Base-by-base conservation (phyloP, 2,888 invertebrate species). In the Pollenia labialis region DNA sequence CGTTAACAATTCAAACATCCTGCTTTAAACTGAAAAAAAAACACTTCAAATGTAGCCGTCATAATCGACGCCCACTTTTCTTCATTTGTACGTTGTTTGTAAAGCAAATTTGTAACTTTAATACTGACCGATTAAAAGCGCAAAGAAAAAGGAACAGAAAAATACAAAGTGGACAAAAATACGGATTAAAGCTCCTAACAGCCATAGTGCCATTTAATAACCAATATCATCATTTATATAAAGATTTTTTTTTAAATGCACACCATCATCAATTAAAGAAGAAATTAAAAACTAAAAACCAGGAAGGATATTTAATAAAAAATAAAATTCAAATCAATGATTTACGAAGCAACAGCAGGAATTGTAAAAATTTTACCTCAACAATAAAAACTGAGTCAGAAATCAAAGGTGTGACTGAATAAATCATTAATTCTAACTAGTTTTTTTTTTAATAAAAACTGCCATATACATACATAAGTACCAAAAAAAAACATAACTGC, bases 11-110 rank as follows among this genome's bases (percentile, higher is more conserved):
- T 77, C 12, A 60, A 64, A 72, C 77, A 81, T 85, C 81, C 85
- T 75, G 81, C 77, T 85, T 62, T 42, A 50, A 68, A 50, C 18
- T 18, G 40, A 44, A 23, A 60, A 52, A 82, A 23, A 64, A 12
- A 48, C 40, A 50, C 83, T 60, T 83, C 76, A 87, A 87, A 87
- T 83, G 81, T 76, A 71, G 76, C 71, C 81, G 66, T 72, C 87
- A 81, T 87, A 77, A 84, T 81, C 74, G 74, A 75, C 79, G 79
- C 81, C 83, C 80, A 83, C 85, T 46, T 77, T 71, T 76, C 42
- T 71, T 71, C 23, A 56, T 72, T 12, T 69, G 69, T 12, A 18
- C 50, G 50, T 52, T 52, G 11, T 52, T 62, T 52, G 44, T 42
- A 64, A 69, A 68, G 14, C 46, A 66, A 50, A 42, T 56, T 69